Evolutionary conservation across 2,113 vertebrate species (phyloP), one percentile per base, ranked within the genome.

Genomic region (Chaetodon trifascialis): DNA sequence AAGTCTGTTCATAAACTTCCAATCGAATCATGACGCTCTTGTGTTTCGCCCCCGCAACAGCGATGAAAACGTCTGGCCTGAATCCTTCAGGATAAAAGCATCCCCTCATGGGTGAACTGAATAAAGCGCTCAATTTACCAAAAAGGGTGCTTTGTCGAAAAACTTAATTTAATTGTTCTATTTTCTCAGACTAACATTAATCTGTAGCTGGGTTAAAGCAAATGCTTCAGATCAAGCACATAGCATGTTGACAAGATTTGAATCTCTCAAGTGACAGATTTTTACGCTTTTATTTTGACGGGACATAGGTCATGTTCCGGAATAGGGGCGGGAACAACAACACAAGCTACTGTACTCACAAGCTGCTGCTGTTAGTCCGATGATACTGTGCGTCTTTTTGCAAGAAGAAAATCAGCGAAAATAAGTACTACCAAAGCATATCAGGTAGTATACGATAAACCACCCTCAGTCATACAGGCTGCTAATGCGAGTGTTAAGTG

Each of bases 221-320:
- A 58, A 58, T 7, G n/a, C 56, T 7, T 56, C 23, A n/a, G 60
- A 19, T 16, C 40, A 46, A n/a, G 3, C 21, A 16, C 46, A 11
- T 7, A 11, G 6, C 17, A 47, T 47, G 10, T 46, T 25, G 3
- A 2, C 25, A 7, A 66, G 7, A 46, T 44, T 23, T 30, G 30
- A 30, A 30, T 30, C 2, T 30, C 30, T 30, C 3, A 30, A 30
- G 30, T 30, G 30, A 30, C 30, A 30, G 30, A 30, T 30, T 40
- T 4, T 7, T 3, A 0, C 1, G 25, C 44, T 77, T 78, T 91
- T 89, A 92, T 76, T 89, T 62, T 83, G 84, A 91, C 86, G 38
- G 19, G 12, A 2, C 2, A 3, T 0, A 5, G 0, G 0, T 3
- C 0, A 10, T 25, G 1, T 85, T 88, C 83, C 86, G 90, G 64